Evolutionary conservation across 2,888 invertebrate species (phyloP), one percentile per base, ranked within the genome.

Genomic region (Acleris laterana): DNA sequence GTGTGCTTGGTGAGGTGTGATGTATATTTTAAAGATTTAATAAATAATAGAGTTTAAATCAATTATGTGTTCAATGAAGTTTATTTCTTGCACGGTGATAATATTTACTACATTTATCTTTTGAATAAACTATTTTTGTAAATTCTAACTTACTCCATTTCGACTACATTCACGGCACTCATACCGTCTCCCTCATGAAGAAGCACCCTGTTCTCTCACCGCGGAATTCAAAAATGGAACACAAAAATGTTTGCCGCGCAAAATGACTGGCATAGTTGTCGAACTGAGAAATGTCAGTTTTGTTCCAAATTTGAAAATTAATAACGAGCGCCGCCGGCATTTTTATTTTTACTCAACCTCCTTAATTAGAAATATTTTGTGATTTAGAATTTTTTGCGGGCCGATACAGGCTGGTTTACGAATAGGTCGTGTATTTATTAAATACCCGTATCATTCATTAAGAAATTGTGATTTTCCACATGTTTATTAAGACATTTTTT

Each of bases 281-380:
- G 82, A 87, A 88, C 85, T 78, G 81, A 86, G 84, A 88, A 85
- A 89, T 84, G 88, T 84, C 85, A 87, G 86, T 88, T 91, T 91
- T 89, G 91, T 89, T 88, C 79, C 85, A 90, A 90, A 89, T 90
- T 90, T 81, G 80, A 88, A 91, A 90, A 89, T 90, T 92, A 92
- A 91, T 91, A 91, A 88, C 82, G 82, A 77, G 70, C 74, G 77
- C 73, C 63, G 77, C 72, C 69, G 77, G 79, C 77, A 84, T 88
- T 85, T 85, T 86, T 87, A 83, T 78, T 85, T 85, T 86, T 87
- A 83, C 78, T 71, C 79, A 80, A 75, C 82, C 80, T 77, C 74
- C 82, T 83, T 90, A 91, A 92, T 93, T 91, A 90, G 87, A 90
- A 91, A 90, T 91, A 89, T 90, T 90, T 89, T 73, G 77, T 77